Evolutionary conservation across 2,113 vertebrate genomes (phyloP).

Genomic region (Saccopteryx bilineata): DNA sequence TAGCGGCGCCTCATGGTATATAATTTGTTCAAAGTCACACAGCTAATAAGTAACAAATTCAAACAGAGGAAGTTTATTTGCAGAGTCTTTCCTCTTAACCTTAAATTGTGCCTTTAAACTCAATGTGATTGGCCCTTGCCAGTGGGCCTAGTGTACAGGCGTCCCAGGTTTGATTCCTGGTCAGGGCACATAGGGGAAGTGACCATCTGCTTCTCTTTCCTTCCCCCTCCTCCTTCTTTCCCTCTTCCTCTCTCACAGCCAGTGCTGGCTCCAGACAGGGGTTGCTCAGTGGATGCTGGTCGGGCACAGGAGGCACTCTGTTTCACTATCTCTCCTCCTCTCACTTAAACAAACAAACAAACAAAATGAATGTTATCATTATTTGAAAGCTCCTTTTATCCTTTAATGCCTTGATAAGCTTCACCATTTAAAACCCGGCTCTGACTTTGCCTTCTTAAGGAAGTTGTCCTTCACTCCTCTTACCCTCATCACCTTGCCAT

Average conservation of each 20-base stretch:
- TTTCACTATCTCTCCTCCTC: no score
- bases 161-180: no score
- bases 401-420: neutral
- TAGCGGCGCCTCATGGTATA: neutral
- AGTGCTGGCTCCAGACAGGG: no score
- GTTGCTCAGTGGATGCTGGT: no score
- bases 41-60: fast-evolving
- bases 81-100: neutral
- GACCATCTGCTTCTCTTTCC: no score
- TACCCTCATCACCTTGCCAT: neutral
- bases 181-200: no score
- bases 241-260: no score
- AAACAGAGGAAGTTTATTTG: neutral
- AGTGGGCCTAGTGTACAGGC: no score
- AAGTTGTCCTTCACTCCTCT: neutral
- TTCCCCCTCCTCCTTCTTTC: no score
- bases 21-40: neutral
- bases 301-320: no score
- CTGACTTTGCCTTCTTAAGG: neutral
- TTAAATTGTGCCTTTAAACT: conserved; percentile 26
- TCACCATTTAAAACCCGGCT: conserved; percentile 12
- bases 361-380: neutral
- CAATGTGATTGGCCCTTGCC: neutral
- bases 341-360: no score
- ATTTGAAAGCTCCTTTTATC: neutral